Conservation (phyloP, 2,797 vertebrate species). For the Fistularia tabacaria region DNA sequence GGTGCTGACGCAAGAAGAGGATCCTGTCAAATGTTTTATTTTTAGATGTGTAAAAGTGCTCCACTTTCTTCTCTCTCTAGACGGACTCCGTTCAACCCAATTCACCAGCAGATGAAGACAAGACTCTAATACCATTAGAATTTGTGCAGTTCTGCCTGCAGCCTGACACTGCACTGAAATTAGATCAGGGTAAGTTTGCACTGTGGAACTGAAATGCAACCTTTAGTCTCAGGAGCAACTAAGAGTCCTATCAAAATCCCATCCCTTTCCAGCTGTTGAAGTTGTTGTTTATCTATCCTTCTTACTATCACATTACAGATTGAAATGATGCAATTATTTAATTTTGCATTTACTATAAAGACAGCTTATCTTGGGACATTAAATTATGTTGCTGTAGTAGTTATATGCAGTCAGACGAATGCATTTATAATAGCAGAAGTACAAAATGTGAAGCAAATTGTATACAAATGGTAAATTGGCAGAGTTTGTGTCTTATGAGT, state of each 20-base stretch:
- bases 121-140: constrained; percentile 28
- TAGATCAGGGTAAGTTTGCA: constrained; percentile 24
- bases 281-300: constrained; percentile 14
- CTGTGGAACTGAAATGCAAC: constrained; percentile 19
- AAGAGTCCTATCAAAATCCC: background rate
- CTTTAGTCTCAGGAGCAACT: constrained; percentile 6
- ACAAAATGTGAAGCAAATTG: constrained; percentile 5
- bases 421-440: background rate
- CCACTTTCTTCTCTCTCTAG: constrained; percentile 49
- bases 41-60: constrained; percentile 68
- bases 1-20: constrained; percentile 56
- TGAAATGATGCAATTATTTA: constrained; percentile 21
- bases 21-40: constrained; percentile 72
- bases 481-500: too few species aligned
- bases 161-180: constrained; percentile 26
- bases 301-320: constrained; percentile 7
- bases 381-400: constrained; percentile 3
- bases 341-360: constrained; percentile 16
- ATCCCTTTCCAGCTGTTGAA: constrained; percentile 1
- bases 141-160: constrained; percentile 32
- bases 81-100: constrained; percentile 51
- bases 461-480: too few species aligned
- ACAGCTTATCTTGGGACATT: constrained; percentile 10
- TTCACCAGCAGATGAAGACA: constrained; percentile 47
- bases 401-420: background rate